A percentile compares a stretch with the other conserved stretches of the same genome.
These are phyloP conservation scores for Acrobasis consociella DNA, from an alignment of 2,888 invertebrate genomes.

Conservation along the genomic window DNA sequence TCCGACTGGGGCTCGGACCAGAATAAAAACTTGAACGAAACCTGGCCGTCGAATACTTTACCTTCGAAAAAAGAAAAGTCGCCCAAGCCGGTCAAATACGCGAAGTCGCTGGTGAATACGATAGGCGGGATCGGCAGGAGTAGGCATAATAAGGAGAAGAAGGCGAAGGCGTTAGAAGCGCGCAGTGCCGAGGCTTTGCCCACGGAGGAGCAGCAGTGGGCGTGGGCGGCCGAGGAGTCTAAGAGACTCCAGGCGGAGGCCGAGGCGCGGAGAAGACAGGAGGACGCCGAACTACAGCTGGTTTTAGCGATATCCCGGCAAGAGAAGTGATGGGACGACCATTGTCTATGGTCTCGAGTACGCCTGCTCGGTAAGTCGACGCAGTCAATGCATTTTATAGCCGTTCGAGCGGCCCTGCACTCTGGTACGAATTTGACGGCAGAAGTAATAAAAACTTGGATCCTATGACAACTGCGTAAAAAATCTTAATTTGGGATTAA, in stretches of 20 bases:
- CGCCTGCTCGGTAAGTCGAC: slow-evolving; percentile 13
- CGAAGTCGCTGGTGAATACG: slow-evolving; percentile 71
- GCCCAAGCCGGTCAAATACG: slow-evolving; percentile 74
- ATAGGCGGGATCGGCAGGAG: slow-evolving; percentile 73
- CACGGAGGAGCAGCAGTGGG: slow-evolving; percentile 87
- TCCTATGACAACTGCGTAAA: neutral
- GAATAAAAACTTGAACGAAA: slow-evolving; percentile 69
- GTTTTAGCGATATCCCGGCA: slow-evolving; percentile 86
- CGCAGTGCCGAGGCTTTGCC: slow-evolving; percentile 57
- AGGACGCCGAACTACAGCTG: slow-evolving; percentile 88
- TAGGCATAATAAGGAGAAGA: slow-evolving; percentile 63
- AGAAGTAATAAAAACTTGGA: neutral
- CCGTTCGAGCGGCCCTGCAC: slow-evolving; percentile 1
- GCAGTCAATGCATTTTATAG: slow-evolving; percentile 18
- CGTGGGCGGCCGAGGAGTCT: slow-evolving; percentile 89
- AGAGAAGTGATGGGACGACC: slow-evolving; percentile 56
- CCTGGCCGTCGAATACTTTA: slow-evolving; percentile 70
- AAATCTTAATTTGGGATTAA: no score
- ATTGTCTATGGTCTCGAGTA: no score
- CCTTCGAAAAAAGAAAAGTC: slow-evolving; percentile 76
- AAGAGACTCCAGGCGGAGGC: slow-evolving; percentile 84
- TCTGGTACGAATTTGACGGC: neutral
- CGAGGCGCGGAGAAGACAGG: slow-evolving; percentile 81
- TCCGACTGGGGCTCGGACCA: slow-evolving; percentile 58
- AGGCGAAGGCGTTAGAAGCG: slow-evolving; percentile 48